Percentiles rank a stretch among this genome's conserved stretches.
These are phyloP conservation scores for Elegia similella DNA, from an alignment of 2,888 invertebrate species.

Conservation along the genomic window DNA sequence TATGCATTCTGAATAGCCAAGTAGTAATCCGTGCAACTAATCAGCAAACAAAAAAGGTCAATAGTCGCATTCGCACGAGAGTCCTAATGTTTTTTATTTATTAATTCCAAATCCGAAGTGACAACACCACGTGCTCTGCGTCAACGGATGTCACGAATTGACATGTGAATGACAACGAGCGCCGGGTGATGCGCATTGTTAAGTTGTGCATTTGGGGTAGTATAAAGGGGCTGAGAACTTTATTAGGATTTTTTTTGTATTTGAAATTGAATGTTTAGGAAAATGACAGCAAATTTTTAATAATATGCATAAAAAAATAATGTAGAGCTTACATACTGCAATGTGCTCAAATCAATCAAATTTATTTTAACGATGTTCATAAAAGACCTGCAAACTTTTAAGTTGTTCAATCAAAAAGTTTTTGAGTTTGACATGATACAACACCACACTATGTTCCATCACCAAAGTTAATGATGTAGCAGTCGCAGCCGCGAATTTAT, in stretches of 20 bases:
- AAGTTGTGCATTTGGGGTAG: constrained; percentile 11
- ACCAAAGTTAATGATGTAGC: too few species aligned
- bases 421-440: too few species aligned
- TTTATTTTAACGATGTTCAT: too few species aligned
- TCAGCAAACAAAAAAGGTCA: constrained; percentile 11
- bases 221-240: neutral
- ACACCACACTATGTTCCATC: too few species aligned
- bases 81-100: constrained; percentile 33
- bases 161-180: constrained; percentile 63
- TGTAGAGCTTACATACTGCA: too few species aligned
- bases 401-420: too few species aligned
- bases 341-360: too few species aligned
- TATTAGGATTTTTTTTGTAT: neutral
- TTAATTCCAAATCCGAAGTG: constrained; percentile 59
- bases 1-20: neutral
- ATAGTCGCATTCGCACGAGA: neutral
- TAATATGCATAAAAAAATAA: too few species aligned
- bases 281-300: too few species aligned
- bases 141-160: constrained; percentile 60
- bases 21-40: constrained; percentile 5
- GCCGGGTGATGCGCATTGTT: constrained; percentile 25
- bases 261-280: neutral
- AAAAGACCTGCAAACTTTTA: too few species aligned
- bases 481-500: too few species aligned
- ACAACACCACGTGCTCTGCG: constrained; percentile 63